Percentiles rank a stretch among this genome's conserved stretches.
These are phyloP conservation scores for Castor canadensis DNA, from an alignment of 2,113 vertebrate genomes.

Conservation along the genomic window DNA sequence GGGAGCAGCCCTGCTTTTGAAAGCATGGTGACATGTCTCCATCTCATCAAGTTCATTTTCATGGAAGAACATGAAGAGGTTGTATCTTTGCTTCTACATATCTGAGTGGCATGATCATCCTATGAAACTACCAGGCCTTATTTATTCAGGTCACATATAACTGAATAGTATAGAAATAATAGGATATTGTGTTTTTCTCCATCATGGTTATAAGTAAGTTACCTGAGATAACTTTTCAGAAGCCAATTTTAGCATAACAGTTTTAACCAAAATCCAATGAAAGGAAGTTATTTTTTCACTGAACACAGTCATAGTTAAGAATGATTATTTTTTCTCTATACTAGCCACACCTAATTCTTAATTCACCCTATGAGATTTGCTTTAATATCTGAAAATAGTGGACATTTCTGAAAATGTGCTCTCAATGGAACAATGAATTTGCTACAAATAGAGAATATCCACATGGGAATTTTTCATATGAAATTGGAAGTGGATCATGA, in stretches of 20 bases:
- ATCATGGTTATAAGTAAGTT: slow-evolving; percentile 73
- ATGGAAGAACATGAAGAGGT: background rate
- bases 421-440: background rate
- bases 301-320: slow-evolving; percentile 65
- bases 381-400: slow-evolving; percentile 50
- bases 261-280: slow-evolving; percentile 65
- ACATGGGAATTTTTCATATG: background rate
- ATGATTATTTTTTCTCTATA: slow-evolving; percentile 59
- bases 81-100: background rate
- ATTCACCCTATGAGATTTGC: slow-evolving; percentile 59
- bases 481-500: background rate
- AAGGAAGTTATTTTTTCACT: slow-evolving; percentile 61
- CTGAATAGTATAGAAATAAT: slow-evolving; percentile 72
- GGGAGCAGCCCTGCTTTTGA: background rate
- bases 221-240: slow-evolving; percentile 75
- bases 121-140: slow-evolving; percentile 52
- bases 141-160: slow-evolving; percentile 78
- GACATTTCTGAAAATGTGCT: slow-evolving; percentile 42
- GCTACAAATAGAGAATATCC: background rate
- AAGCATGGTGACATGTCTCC: background rate
- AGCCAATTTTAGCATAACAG: slow-evolving; percentile 63
- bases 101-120: background rate
- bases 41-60: background rate
- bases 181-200: slow-evolving; percentile 68
- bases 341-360: slow-evolving; percentile 67